phyloP scores from a whole-genome alignment of 1,140 invertebrate genomes.

The Eumeta japonica region DNA sequence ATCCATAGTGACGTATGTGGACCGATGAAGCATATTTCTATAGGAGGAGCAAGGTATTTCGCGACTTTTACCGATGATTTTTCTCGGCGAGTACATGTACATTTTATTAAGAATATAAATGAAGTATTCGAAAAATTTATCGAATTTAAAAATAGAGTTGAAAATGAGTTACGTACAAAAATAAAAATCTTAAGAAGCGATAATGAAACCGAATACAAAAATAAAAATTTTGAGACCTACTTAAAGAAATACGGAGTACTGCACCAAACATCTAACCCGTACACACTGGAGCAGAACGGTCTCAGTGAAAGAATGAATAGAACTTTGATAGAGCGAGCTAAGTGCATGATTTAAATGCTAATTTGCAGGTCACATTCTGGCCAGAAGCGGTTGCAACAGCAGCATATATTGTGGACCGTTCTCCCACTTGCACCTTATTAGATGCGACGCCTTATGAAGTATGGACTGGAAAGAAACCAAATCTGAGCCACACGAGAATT shows the following conservation, averaged over 20 bases:
- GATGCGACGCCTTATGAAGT: no score
- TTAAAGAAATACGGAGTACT: no score
- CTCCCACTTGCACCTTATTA: slow-evolving; percentile 8
- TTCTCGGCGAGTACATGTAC: slow-evolving; percentile 30
- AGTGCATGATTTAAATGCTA: slow-evolving; percentile 18
- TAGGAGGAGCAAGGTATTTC: slow-evolving; percentile 34
- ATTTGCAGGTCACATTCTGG: no score
- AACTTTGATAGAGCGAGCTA: slow-evolving; percentile 28
- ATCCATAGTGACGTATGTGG: no score
- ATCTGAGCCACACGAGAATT: slow-evolving; percentile 20
- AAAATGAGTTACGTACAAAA: slow-evolving; percentile 13
- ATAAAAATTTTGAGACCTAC: no score
- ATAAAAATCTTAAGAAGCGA: slow-evolving; percentile 19
- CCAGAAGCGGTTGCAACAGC: slow-evolving; percentile 23
- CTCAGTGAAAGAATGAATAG: no score
- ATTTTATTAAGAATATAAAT: no score
- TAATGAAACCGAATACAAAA: slow-evolving; percentile 18
- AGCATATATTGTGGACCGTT: slow-evolving; percentile 25
- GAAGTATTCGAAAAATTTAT: no score
- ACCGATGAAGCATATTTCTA: no score
- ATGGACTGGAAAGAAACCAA: no score
- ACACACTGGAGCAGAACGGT: slow-evolving; percentile 25
- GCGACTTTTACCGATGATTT: no score
- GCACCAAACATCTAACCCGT: slow-evolving; percentile 17
- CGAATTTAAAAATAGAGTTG: slow-evolving; percentile 13